Base-by-base conservation (phyloP, 2,888 invertebrate genomes). In the Drosophila limbata region DNA sequence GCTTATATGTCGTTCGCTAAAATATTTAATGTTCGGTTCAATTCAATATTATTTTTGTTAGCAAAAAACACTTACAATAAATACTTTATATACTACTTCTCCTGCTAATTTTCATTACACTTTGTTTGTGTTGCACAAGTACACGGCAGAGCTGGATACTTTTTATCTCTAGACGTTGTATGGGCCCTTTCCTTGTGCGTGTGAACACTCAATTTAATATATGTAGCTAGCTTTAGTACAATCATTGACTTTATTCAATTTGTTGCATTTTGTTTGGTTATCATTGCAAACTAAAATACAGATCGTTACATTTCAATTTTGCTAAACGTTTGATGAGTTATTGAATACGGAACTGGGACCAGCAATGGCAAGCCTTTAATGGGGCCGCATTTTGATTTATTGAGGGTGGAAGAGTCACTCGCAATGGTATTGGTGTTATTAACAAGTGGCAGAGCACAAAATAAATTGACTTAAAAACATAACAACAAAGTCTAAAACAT, bases 41-140 rank as follows among this genome's bases (percentile, higher is more conserved):
- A 77, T 80, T 76, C 35, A 71, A 72, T 83, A 72, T 44, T 65
- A 35, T 71, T 83, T 80, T 68, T 84, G 82, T 87, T 89, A 89
- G 88, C 87, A 83, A 83, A 81, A 81, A 87, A 77, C 85, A 78
- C 89, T 83, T 84, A 74, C 19, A 69, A 73, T 81, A 84, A 47
- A 47, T 57, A 35, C 21, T 31, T 35, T 13, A 53, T 47, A 17
- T 56, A 78, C 62, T 62, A 52, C 55, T 69, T 63, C 67, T 60
- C 63, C 67, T 48, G 55, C 59, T 42, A 66, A 63, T 70, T 79
- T 48, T 81, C 52, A 15, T 52, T 60, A 56, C 47, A 55, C 44
- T 39, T 62, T 51, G 48, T 52, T 56, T 35, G 70, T 55, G 50
- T 53, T 64, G 39, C 61, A 68, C 75, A 76, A 50, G 53, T 40